These are phyloP conservation scores for Prunella strophiata DNA, from an alignment of 2,797 vertebrate genomes.

Conservation along the genomic window DNA sequence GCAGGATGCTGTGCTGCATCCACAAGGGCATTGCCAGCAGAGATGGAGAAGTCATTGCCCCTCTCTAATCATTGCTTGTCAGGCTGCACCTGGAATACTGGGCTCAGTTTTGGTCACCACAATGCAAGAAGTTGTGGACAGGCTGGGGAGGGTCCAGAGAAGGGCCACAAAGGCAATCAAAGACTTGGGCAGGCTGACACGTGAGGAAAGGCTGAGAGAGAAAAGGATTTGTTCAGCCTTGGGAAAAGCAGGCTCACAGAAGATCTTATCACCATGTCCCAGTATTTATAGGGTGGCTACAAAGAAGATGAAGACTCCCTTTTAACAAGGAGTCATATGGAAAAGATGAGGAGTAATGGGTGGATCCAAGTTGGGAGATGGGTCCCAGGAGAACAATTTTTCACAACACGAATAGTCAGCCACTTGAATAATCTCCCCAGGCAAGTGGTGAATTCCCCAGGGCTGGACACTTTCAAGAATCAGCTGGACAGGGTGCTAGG, in stretches of 20 bases:
- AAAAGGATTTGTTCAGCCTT: neutral
- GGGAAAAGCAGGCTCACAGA: neutral
- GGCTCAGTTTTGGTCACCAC: neutral
- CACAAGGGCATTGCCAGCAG: neutral
- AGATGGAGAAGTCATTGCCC: neutral
- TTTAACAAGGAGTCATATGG: neutral
- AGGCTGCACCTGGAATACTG: neutral
- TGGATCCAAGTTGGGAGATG: neutral
- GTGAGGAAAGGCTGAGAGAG: neutral
- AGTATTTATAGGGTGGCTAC: neutral
- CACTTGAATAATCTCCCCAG: neutral
- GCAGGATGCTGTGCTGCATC: neutral
- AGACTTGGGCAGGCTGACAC: neutral
- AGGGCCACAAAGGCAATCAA: neutral
- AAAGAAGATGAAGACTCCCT: neutral
- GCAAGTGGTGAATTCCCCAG: neutral
- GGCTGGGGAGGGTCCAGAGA: neutral
- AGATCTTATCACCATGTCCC: neutral
- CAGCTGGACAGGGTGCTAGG: neutral
- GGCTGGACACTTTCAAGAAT: neutral
- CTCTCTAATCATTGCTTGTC: neutral
- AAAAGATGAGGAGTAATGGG: neutral
- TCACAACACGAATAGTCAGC: neutral
- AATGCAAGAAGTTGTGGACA: neutral
- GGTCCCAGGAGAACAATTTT: neutral